These are phyloP conservation scores for Dryadula phaetusa DNA, from an alignment of 2,888 invertebrate species.

Conservation along the genomic window DNA sequence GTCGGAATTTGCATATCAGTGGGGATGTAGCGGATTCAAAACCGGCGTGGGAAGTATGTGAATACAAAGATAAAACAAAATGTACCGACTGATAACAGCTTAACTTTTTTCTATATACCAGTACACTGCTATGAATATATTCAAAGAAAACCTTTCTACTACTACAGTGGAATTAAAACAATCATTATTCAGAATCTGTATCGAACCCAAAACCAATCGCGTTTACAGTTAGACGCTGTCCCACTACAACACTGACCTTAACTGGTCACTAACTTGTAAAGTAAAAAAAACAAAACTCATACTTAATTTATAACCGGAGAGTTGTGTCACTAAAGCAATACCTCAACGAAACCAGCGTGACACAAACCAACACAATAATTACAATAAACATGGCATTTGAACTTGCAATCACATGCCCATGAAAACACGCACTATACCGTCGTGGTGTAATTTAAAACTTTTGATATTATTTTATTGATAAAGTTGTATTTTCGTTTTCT, in stretches of 20 bases:
- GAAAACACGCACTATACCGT: background rate
- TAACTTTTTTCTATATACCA: no score
- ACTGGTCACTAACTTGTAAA: no score
- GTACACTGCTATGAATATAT: no score
- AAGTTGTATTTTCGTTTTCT: conserved; percentile 1
- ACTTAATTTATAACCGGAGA: no score
- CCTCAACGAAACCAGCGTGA: background rate
- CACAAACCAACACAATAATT: background rate
- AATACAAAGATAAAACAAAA: conserved; percentile 10
- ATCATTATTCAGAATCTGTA: no score
- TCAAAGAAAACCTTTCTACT: no score
- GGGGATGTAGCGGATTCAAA: background rate
- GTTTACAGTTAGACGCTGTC: no score
- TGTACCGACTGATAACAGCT: background rate
- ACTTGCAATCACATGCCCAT: background rate
- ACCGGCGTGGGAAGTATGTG: background rate
- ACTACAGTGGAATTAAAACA: no score
- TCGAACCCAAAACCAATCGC: no score
- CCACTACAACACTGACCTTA: no score
- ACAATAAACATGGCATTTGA: background rate
- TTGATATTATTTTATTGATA: background rate
- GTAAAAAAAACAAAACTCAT: no score
- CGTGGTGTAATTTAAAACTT: background rate
- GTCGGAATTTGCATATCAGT: conserved; percentile 12
- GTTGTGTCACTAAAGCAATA: background rate